Base-by-base conservation (phyloP, 2,113 vertebrate genomes). In the Ictidomys tridecemlineatus region DNA sequence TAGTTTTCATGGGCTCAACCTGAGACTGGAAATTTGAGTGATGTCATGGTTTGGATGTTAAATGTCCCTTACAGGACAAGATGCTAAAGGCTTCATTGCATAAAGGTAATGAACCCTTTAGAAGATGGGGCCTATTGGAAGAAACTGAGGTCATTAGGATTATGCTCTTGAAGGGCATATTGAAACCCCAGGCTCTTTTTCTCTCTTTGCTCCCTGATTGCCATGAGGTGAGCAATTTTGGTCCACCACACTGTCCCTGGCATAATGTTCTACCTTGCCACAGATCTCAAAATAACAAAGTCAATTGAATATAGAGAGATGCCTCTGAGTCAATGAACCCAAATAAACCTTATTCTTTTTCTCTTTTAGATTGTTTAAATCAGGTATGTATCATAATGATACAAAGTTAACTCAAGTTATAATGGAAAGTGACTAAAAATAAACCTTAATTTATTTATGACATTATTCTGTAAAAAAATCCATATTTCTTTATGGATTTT, bases 211-310 rank as follows among this genome's bases (percentile, higher is more conserved):
- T 63, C 48, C 26, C 0, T 22, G 16, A 39, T 1, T 30, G 1
- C 7, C 26, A 30, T 39, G 22, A 48, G 24, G 8, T 37, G 24
- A 70, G 34, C 5, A 48, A 9, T 12, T 73, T 83, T 39, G 10
- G 20, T 58, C 8, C 10, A 5, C 5, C 1, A 12, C 12, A 28
- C 12, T 14, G 3, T 61, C 3, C 22, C 18, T 20, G 34, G 14
- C 20, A 17, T 12, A 14, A 56, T 22, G 12, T 17, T 5, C 22
- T 73, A 13, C 30, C 9, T 37, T 18, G 11, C 4, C 22, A 61
- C 5, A 63, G 28, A 32, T 22, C 8, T 26, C 17, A 58, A 3
- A 53, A 42, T 63, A 11, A 3, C 32, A 65, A 6, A 4, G 48
- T 22, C 6, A 84, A 5, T 24, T 20, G 16, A 74, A 63, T 2